These are phyloP conservation scores for Melanotus villosus DNA, from an alignment of 2,888 invertebrate genomes.

Conservation along the genomic window DNA sequence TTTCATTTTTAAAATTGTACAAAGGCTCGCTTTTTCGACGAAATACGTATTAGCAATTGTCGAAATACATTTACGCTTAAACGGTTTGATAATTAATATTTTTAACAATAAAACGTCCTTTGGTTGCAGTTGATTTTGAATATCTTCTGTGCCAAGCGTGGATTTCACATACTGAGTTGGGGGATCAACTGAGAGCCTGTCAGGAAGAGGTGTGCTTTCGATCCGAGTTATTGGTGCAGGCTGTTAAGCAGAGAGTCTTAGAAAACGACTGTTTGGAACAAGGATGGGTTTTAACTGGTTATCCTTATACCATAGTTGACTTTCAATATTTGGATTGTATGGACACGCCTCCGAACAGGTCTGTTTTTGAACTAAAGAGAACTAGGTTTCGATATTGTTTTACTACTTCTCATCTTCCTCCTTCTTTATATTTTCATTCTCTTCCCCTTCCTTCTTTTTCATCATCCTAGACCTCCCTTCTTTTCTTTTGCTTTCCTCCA, in stretches of 20 bases:
- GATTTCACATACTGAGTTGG: conserved; percentile 62
- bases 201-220: conserved; percentile 63
- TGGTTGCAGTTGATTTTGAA: conserved; percentile 72
- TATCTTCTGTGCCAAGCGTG: conserved; percentile 70
- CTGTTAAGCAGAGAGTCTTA: conserved; percentile 67
- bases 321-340: conserved; percentile 74
- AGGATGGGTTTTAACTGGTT: conserved; percentile 77
- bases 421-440: too few relatives aligned
- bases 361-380: conserved; percentile 30
- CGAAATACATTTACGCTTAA: too few relatives aligned
- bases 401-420: too few relatives aligned
- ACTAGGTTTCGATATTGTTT: neutral
- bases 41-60: too few relatives aligned
- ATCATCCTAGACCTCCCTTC: too few relatives aligned
- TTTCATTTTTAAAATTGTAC: too few relatives aligned
- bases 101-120: neutral
- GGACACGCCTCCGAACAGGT: conserved; percentile 77
- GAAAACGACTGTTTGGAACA: conserved; percentile 72
- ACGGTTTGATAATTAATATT: too few relatives aligned
- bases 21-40: too few relatives aligned
- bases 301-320: conserved; percentile 72
- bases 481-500: too few relatives aligned
- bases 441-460: too few relatives aligned
- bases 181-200: conserved; percentile 60
- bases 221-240: conserved; percentile 62